These are phyloP conservation scores for Ceyx erithaca DNA, from an alignment of 2,797 vertebrate species.

Conservation along the genomic window DNA sequence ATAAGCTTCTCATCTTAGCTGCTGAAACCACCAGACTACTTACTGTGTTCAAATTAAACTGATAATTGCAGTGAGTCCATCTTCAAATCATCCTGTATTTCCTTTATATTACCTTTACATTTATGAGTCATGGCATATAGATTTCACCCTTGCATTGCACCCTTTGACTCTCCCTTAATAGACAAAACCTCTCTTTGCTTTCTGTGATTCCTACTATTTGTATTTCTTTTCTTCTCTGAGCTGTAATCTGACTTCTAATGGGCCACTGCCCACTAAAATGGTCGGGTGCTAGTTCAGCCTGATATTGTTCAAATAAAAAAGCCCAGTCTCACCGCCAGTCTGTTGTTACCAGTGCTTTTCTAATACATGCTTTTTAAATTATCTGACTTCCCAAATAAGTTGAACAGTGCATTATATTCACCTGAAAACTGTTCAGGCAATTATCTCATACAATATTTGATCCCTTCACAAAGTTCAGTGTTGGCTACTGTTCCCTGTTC, in stretches of 20 bases:
- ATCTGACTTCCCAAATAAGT: conserved; percentile 7
- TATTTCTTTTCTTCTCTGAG: conserved; percentile 23
- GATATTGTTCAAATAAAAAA: conserved; percentile 11
- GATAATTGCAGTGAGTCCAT: conserved; percentile 15
- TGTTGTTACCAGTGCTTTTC: not conserved
- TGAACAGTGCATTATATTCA: not conserved
- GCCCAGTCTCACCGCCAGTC: not conserved
- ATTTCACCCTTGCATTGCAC: not conserved
- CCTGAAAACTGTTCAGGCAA: conserved; percentile 10
- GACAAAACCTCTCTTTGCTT: conserved; percentile 40
- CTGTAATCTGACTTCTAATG: conserved; percentile 37
- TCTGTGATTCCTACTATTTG: conserved; percentile 23
- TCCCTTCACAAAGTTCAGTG: not conserved
- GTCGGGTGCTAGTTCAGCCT: conserved; percentile 15
- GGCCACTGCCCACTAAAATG: not conserved
- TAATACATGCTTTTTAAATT: not conserved
- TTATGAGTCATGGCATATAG: conserved; percentile 36
- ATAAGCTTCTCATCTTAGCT: not conserved
- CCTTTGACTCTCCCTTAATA: conserved; percentile 24
- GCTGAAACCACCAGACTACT: not conserved
- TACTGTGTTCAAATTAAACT: conserved; percentile 31
- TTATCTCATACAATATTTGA: conserved; percentile 1
- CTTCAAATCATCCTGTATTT: conserved; percentile 32
- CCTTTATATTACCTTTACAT: conserved; percentile 16
- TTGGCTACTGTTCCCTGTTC: not conserved